phyloP scores from a whole-genome alignment of 2,113 vertebrate species.

The Anser brachyrhynchus region DNA sequence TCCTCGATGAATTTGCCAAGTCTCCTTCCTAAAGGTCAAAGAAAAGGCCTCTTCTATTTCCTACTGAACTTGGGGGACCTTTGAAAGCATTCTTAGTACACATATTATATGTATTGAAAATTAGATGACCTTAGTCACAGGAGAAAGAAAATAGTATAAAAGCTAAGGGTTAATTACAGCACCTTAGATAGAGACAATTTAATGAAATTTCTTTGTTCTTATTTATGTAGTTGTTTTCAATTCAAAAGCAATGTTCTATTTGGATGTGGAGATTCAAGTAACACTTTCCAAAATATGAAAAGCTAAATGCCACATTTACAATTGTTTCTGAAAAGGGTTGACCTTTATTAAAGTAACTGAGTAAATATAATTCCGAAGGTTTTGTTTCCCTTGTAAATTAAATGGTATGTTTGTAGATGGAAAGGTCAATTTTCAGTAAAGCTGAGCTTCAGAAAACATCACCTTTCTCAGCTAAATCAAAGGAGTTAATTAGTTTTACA shows the following conservation, averaged over 20 bases:
- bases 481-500: constrained; percentile 78
- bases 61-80: constrained; percentile 20
- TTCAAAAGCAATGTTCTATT: constrained; percentile 42
- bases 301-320: constrained; percentile 82
- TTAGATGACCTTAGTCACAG: not conserved
- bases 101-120: not conserved
- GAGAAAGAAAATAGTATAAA: not conserved
- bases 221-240: constrained; percentile 65
- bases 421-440: constrained; percentile 80
- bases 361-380: constrained; percentile 77
- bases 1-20: constrained; percentile 36
- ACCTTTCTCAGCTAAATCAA: constrained; percentile 69
- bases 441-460: constrained; percentile 59
- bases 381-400: constrained; percentile 82
- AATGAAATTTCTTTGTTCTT: constrained; percentile 39
- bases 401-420: constrained; percentile 79
- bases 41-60: constrained; percentile 59
- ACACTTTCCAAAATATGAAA: constrained; percentile 74
- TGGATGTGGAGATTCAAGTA: constrained; percentile 68
- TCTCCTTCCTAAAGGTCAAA: constrained; percentile 63
- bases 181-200: not conserved
- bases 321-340: constrained; percentile 78
- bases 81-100: constrained; percentile 45
- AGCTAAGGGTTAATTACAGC: not conserved
- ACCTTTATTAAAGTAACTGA: constrained; percentile 80